These are phyloP conservation scores for Epistrophe grossulariae DNA, from an alignment of 2,888 invertebrate species.

Conservation along the genomic window DNA sequence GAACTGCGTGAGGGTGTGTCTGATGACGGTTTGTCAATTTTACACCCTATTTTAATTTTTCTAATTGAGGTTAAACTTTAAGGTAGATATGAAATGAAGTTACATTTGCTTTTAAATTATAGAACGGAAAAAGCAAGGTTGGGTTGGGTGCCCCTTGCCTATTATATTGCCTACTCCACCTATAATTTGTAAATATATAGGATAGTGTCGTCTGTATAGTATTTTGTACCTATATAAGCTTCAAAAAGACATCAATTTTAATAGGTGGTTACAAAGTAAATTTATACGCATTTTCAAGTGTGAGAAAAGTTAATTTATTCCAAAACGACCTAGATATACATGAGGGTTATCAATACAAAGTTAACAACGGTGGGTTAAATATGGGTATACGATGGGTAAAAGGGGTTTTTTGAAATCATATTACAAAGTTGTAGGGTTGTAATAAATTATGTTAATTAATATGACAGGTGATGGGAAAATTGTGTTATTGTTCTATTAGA, in stretches of 20 bases:
- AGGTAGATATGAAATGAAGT: slow-evolving; percentile 15
- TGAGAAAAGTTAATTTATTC: slow-evolving; percentile 38
- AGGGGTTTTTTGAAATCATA: neutral
- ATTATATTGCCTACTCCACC: neutral
- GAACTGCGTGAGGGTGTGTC: neutral
- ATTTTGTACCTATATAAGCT: slow-evolving; percentile 3
- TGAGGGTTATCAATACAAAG: neutral
- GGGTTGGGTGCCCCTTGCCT: neutral
- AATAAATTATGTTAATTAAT: slow-evolving; percentile 33
- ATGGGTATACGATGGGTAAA: neutral
- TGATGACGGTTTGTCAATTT: neutral
- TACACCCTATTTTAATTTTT: slow-evolving; percentile 4
- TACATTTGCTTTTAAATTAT: slow-evolving; percentile 36
- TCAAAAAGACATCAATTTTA: slow-evolving; percentile 7
- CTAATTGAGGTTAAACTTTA: slow-evolving; percentile 25
- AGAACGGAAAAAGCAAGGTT: neutral
- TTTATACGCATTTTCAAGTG: slow-evolving; percentile 5
- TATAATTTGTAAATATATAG: no score
- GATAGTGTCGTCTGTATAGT: neutral
- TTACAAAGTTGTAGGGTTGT: slow-evolving; percentile 2
- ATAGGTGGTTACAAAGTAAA: neutral
- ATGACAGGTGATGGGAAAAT: slow-evolving; percentile 16
- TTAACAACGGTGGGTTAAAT: slow-evolving; percentile 4
- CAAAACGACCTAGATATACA: neutral
- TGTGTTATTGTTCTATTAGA: neutral